Conservation (phyloP, 2,888 invertebrate species). For the Drosophila rubida region DNA sequence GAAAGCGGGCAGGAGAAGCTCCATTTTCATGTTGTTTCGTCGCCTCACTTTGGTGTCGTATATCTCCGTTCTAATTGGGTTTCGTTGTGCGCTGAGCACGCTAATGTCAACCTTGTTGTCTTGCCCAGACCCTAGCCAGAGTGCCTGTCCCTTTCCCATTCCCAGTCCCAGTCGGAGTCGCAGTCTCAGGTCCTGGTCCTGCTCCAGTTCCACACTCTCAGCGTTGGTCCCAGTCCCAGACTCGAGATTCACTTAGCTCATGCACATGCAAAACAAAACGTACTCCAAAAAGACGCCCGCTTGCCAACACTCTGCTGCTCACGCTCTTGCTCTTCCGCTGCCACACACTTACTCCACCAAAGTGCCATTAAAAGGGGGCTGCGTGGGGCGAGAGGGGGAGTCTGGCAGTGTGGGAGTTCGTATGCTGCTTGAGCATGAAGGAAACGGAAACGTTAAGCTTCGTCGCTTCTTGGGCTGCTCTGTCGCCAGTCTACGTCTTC, state of each 20-base stretch:
- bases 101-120: constrained; percentile 79
- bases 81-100: constrained; percentile 73
- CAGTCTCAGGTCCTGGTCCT: constrained; percentile 3
- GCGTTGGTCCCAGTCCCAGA: constrained; percentile 23
- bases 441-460: constrained; percentile 81
- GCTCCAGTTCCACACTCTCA: constrained; percentile 1
- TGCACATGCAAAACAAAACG: constrained; percentile 79
- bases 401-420: constrained; percentile 40
- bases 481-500: constrained; percentile 45
- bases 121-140: constrained; percentile 25
- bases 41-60: constrained; percentile 82
- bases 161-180: constrained; percentile 8
- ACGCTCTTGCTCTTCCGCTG: neutral
- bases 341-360: constrained; percentile 10
- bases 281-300: constrained; percentile 47
- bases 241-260: constrained; percentile 78
- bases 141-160: neutral
- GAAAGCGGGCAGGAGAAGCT: constrained; percentile 35
- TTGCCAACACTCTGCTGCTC: neutral
- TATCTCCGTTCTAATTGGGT: constrained; percentile 82
- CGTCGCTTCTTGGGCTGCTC: constrained; percentile 79
- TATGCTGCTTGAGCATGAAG: constrained; percentile 72
- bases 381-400: constrained; percentile 20
- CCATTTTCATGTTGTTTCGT: constrained; percentile 79
- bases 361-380: constrained; percentile 68